Evolutionary conservation across 2,888 invertebrate species (phyloP).

Genomic region (Bruchidius siliquastri): DNA sequence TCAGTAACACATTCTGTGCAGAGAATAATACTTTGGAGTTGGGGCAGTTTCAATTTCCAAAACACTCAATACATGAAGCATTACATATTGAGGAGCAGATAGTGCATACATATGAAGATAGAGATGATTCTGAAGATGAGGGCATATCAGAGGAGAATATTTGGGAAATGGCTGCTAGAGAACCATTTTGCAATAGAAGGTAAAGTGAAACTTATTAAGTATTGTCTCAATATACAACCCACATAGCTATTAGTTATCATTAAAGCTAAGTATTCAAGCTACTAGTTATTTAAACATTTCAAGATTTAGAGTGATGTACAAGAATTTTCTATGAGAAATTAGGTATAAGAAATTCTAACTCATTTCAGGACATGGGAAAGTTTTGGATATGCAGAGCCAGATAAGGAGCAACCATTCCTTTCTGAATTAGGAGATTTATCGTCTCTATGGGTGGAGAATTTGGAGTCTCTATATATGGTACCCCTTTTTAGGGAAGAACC

Average conservation of each 20-base stretch:
- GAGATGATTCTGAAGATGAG: slow-evolving; percentile 23
- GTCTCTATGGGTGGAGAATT: slow-evolving; percentile 36
- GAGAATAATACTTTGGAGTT: neutral
- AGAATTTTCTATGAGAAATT: too few relatives aligned
- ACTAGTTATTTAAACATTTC: too few relatives aligned
- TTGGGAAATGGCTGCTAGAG: slow-evolving; percentile 35
- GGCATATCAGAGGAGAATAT: slow-evolving; percentile 23
- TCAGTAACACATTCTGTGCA: neutral
- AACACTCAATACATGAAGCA: neutral
- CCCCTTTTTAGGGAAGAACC: slow-evolving; percentile 24
- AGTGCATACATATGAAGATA: slow-evolving; percentile 25
- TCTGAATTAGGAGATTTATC: slow-evolving; percentile 38
- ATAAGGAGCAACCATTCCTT: slow-evolving; percentile 41
- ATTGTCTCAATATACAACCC: too few relatives aligned
- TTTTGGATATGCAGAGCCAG: slow-evolving; percentile 35
- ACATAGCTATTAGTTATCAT: too few relatives aligned
- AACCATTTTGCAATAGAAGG: neutral
- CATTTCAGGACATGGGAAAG: neutral
- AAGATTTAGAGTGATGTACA: too few relatives aligned
- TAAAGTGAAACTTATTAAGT: neutral
- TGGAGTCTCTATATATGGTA: slow-evolving; percentile 32
- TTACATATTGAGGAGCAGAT: neutral
- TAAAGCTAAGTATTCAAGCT: too few relatives aligned
- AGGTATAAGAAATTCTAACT: too few relatives aligned
- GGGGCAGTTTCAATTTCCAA: neutral